Base-by-base conservation (phyloP, 2,888 invertebrate species). In the Leptogaster cylindrica region DNA sequence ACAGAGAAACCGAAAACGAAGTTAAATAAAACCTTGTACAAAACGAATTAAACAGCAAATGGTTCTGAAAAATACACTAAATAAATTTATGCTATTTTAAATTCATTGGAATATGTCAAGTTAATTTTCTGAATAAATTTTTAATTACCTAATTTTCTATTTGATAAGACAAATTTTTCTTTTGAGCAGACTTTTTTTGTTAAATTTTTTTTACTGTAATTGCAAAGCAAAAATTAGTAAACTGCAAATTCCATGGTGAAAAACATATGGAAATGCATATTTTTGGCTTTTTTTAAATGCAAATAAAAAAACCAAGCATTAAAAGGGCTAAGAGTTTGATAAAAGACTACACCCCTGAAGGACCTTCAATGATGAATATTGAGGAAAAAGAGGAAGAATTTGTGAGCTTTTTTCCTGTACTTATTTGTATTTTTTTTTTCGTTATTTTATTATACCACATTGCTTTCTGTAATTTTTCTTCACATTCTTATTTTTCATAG, bases 401-500 rank as follows among this genome's bases (percentile, higher is more conserved):
- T 39, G 36, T 58, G 39, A 25, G 58, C 25, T 58, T 14, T 7
- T 23, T 46, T 14, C 36, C 8, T n/a, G 36, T 12, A 14, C 12
- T n/a, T 7, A 28, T 27, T 20, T 16, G 2, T 51, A 27, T 27
- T n/a, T 27, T 4, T 25, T n/a, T 27, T 51, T 12, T 3, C 51
- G 27, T 4, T 27, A 6, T 51, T 51, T 10, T 16, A 20, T 10
- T 51, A 6, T 58, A 25, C 18, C 8, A 8, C 58, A n/a, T n/a
- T 58, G 3, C 39, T 18, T n/a, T n/a, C 23, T 36, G 36, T 58
- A 39, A 39, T 58, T 58, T 25, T 39, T 58, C 12, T 58, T 58
- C 14, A 39, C 39, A 39, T 58, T 39, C 39, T 58, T 58, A 25
- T 58, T 58, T 51, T 58, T 39, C 66, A 65, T 65, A 65, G 18